Evolutionary conservation across 2,888 invertebrate genomes (phyloP), one percentile per base, ranked within the genome.

Genomic region (Pseudococcus longispinus): DNA sequence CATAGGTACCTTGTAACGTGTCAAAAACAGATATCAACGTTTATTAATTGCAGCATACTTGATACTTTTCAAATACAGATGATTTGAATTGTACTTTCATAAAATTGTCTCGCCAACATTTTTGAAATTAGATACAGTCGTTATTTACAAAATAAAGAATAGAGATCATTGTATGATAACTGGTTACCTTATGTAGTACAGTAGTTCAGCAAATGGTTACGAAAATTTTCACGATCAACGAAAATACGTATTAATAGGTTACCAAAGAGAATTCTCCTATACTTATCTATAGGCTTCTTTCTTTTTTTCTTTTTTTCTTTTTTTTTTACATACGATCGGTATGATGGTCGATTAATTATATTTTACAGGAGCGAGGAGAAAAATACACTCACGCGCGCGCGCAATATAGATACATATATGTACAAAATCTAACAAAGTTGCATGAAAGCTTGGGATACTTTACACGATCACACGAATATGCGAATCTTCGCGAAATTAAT

Each of bases 161-260:
- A 80, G 42, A 80, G 77, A 80, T 80, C 42, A 42, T 11, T 20
- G 42, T 77, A 3, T 4, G 77, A 80, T 80, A 80, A 80, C 42
- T 42, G 77, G 42, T 80, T 20, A 80, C 20, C 20, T 42, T 42
- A 37, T 4, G 23, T 4, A 60, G 20, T 23, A 60, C 20, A 42
- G 77, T 80, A 80, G 77, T 42, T 80, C 42, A 80, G 77, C 20
- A 80, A 42, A 80, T 13, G 77, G 4, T 42, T 80, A 70, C 18
- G 18, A 8, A 23, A 29, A 32, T 70, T 70, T 23, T 23, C 23
- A 9, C 9, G 3, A 60, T 60, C 8, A 60, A n/a, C 6, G 55
- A 55, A 60, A 23, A 60, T n/a, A 55, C 4, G 3, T n/a, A 55
- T 37, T 37, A n/a, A n/a, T 55, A n/a, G n/a, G n/a, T n/a, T n/a